These are phyloP conservation scores for Cariama cristata DNA, from an alignment of 2,113 vertebrate genomes.

Conservation along the genomic window DNA sequence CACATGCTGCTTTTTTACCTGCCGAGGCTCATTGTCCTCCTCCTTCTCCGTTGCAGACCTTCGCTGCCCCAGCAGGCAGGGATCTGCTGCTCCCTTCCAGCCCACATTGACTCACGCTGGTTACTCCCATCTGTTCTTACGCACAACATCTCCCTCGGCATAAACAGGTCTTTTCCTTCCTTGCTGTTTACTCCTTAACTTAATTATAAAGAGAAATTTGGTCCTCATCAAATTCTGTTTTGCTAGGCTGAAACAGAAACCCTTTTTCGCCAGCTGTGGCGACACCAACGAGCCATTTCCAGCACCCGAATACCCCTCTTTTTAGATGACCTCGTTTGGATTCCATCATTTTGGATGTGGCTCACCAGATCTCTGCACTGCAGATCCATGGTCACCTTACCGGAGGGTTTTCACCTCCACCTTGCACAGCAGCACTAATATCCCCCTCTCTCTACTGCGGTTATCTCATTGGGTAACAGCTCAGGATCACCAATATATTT, in stretches of 20 bases:
- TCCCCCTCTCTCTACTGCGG: background rate
- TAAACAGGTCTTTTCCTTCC: background rate
- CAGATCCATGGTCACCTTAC: background rate
- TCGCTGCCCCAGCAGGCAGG: rapidly evolving
- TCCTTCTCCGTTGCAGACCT: no score
- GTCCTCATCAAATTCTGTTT: rapidly evolving
- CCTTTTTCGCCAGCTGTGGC: background rate
- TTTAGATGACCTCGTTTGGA: background rate
- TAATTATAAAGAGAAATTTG: background rate
- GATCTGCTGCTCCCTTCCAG: background rate
- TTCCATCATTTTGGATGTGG: background rate
- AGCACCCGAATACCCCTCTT: no score
- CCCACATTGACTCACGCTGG: rapidly evolving
- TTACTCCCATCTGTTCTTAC: background rate
- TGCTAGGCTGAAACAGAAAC: background rate
- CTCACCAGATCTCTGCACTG: background rate
- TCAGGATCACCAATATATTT: background rate
- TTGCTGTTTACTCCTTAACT: background rate
- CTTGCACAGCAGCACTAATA: background rate
- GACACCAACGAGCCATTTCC: background rate
- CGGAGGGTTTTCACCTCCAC: background rate
- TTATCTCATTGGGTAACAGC: background rate
- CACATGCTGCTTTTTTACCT: rapidly evolving
- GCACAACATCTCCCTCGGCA: background rate
- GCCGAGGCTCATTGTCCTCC: background rate